Percentiles rank a stretch among this genome's conserved stretches.
Evolutionary conservation across 1,140 invertebrate species (phyloP).

Genomic region (Chymomyza costata): DNA sequence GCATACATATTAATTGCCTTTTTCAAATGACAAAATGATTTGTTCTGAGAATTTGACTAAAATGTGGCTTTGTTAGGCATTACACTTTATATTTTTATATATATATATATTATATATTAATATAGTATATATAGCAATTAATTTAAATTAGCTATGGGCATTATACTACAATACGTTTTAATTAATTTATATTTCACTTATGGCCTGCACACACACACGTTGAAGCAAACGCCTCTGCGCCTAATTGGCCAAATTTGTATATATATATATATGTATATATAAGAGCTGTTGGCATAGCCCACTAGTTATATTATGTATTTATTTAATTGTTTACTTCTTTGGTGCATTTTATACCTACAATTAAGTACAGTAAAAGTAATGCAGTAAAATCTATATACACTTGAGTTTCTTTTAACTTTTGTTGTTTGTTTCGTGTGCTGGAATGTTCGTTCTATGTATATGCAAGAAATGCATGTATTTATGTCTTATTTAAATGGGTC

Average conservation of each 20-base stretch:
- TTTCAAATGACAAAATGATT: conserved; percentile 40
- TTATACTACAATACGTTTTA: conserved; percentile 25
- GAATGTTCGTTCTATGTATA: conserved; percentile 30
- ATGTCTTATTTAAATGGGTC: conserved; percentile 18
- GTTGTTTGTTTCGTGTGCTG: too few species aligned
- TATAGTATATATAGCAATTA: conserved; percentile 12
- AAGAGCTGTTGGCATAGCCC: too few species aligned
- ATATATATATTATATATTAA: too few species aligned
- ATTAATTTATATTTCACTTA: conserved; percentile 1
- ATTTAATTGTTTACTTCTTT: conserved; percentile 36
- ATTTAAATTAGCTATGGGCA: conserved; percentile 56
- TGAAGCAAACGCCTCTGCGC: conserved; percentile 22
- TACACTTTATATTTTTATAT: too few species aligned
- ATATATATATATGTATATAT: conserved; percentile 12
- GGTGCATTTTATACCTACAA: conserved; percentile 61
- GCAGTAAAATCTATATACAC: conserved; percentile 71
- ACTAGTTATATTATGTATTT: conserved; percentile 1
- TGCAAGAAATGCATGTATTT: conserved; percentile 7
- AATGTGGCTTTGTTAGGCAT: conserved; percentile 33
- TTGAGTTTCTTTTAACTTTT: too few species aligned
- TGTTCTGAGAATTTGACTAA: conserved; percentile 15
- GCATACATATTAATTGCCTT: too few species aligned
- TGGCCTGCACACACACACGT: conserved; percentile 17
- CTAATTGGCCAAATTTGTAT: conserved; percentile 17
- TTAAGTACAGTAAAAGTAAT: too few species aligned